Conservation (phyloP, 2,797 vertebrate species). For the Lepilemur ruficaudatus region DNA sequence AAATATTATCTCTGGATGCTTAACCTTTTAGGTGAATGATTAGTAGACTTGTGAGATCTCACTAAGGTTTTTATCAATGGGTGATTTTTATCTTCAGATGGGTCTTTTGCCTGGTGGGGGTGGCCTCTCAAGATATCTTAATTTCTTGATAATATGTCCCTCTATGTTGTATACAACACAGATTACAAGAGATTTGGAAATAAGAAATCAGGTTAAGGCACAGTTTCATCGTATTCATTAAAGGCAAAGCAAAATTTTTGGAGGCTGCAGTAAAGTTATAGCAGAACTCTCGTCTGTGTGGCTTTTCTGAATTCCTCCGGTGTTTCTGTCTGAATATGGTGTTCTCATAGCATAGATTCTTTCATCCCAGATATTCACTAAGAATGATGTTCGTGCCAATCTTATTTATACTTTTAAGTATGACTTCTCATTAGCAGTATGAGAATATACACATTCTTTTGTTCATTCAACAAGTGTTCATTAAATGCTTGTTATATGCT, state of each 20-base stretch:
- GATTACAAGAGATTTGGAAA: neutral
- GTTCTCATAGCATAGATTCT: neutral
- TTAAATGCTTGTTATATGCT: neutral
- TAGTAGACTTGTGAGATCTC: neutral
- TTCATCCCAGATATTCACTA: neutral
- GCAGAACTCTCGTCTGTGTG: neutral
- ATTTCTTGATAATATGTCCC: neutral
- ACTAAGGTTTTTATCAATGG: neutral
- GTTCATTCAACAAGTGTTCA: neutral
- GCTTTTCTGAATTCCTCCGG: neutral
- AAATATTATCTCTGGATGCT: neutral
- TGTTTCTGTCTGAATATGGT: neutral
- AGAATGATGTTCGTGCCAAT: neutral
- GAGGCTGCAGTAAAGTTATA: neutral
- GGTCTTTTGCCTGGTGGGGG: neutral
- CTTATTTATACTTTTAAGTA: conserved; percentile 11
- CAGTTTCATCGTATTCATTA: neutral
- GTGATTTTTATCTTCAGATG: neutral
- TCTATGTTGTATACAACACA: neutral
- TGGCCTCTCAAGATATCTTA: neutral
- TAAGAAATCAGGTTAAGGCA: neutral
- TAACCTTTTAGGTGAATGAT: conserved; percentile 30
- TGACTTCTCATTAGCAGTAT: neutral
- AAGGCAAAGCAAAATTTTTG: neutral
- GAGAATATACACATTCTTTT: neutral